A percentile compares a stretch with the other conserved stretches of the same genome.
These are phyloP conservation scores for Boulengerochromis microlepis DNA, from an alignment of 2,113 vertebrate genomes.

Conservation along the genomic window DNA sequence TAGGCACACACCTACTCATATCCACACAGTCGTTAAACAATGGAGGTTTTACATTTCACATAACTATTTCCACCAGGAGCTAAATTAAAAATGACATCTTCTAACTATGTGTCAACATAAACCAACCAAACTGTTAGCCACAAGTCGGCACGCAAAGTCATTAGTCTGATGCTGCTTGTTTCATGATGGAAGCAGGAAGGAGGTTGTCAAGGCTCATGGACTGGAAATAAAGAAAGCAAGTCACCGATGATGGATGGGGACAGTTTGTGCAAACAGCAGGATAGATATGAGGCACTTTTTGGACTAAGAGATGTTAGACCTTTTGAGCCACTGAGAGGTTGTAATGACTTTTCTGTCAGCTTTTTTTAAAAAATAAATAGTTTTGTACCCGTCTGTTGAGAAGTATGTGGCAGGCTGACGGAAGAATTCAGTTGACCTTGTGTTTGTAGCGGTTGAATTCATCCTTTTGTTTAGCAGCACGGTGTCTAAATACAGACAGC, in stretches of 20 bases:
- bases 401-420: not conserved
- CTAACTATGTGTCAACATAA: slow-evolving; percentile 27
- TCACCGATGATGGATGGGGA: not conserved
- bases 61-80: not conserved
- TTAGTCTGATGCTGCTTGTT: slow-evolving; percentile 22
- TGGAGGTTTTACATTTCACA: not conserved
- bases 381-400: not conserved
- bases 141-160: not conserved
- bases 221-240: slow-evolving; percentile 10
- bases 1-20: slow-evolving; percentile 2
- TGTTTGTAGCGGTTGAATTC: not conserved
- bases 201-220: not conserved
- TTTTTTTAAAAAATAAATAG: not conserved
- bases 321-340: not conserved
- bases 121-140: slow-evolving; percentile 1
- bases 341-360: slow-evolving; percentile 1
- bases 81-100: slow-evolving; percentile 25
- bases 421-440: not conserved
- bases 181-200: not conserved
- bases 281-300: not conserved
- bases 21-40: not conserved
- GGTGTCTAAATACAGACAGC: not conserved
- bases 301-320: not conserved
- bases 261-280: not conserved
- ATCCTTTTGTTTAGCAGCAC: not conserved